These are phyloP conservation scores for Argyrosomus japonicus DNA, from an alignment of 2,113 vertebrate species.

Conservation along the genomic window DNA sequence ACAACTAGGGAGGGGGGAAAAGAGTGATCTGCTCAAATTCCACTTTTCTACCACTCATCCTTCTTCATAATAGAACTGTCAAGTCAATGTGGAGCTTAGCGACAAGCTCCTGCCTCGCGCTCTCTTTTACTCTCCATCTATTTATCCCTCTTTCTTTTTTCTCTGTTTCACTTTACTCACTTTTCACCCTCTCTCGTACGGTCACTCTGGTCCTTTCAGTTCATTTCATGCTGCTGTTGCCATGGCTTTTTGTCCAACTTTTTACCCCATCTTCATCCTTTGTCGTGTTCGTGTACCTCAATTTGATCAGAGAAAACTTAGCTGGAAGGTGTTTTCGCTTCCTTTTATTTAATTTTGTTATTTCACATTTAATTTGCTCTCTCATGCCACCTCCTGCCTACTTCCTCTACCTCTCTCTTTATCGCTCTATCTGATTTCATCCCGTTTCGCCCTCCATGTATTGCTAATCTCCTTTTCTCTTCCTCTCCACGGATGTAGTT, in stretches of 20 bases:
- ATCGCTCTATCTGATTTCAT: not conserved
- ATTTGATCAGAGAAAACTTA: not conserved
- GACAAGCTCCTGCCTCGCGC: constrained; percentile 21
- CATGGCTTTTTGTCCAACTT: not conserved
- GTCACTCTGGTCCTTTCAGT: not conserved
- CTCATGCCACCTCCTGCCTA: not conserved
- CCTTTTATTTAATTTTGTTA: not conserved
- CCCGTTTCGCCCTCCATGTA: not conserved
- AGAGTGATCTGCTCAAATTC: constrained; percentile 51
- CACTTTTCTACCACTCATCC: constrained; percentile 57
- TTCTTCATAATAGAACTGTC: constrained; percentile 74
- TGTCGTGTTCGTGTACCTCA: not conserved
- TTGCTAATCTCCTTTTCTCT: not conserved
- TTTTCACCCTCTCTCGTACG: not conserved
- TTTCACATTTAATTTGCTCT: too few relatives aligned
- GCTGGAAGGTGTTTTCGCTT: not conserved
- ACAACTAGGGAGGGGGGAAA: constrained; percentile 1
- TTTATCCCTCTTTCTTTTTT: not conserved
- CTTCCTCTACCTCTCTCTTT: too few relatives aligned
- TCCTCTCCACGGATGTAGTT: not conserved
- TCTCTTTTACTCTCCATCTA: constrained; percentile 8
- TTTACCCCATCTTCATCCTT: not conserved
- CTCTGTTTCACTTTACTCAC: not conserved
- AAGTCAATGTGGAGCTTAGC: constrained; percentile 57
- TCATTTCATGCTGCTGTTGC: not conserved